Base-by-base conservation (phyloP, 2,888 invertebrate species). In the Cephonodes hylas region DNA sequence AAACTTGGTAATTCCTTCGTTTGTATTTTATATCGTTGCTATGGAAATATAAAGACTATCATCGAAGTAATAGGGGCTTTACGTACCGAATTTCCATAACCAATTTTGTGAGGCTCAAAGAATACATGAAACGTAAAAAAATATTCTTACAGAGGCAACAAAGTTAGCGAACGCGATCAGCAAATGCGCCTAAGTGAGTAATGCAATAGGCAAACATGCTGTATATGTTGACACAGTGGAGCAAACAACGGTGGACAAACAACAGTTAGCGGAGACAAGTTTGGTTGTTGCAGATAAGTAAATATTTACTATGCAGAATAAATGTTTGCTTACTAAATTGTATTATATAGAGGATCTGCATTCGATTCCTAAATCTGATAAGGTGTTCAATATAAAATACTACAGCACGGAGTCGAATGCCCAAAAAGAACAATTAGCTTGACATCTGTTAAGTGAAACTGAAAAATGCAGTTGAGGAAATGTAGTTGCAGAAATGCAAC, bases 111-210 rank as follows among this genome's bases (percentile, higher is more conserved):
- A 31, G 18, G 31, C 53, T 31, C 27, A 15, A 53, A 53, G 31
- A 53, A 53, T 53, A 53, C 64, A 62, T 64, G 34, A 58, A 60
- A 22, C 61, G 63, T 62, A 66, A 66, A 73, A 63, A 69, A 69
- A 71, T 64, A 63, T 65, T 57, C 66, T 64, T 61, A 73, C 67
- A 60, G 67, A 42, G 53, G 61, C 62, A 66, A 69, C 69, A 69
- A 66, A 69, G 68, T 63, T 66, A 63, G 64, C 64, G 66, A 71
- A 71, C 66, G 69, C 69, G 71, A 72, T 73, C 73, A 71, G 68
- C 64, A 68, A 72, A 72, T 73, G 71, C 66, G 68, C 64, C 65
- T 65, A 66, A 73, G 64, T 73, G 69, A 69, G 71, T 60, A 66
- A 75, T 75, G 42, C 61, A 56, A 61, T 61, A 57, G 46, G 60